Conservation (phyloP, 2,797 vertebrate species). For the Characodon lateralis region DNA sequence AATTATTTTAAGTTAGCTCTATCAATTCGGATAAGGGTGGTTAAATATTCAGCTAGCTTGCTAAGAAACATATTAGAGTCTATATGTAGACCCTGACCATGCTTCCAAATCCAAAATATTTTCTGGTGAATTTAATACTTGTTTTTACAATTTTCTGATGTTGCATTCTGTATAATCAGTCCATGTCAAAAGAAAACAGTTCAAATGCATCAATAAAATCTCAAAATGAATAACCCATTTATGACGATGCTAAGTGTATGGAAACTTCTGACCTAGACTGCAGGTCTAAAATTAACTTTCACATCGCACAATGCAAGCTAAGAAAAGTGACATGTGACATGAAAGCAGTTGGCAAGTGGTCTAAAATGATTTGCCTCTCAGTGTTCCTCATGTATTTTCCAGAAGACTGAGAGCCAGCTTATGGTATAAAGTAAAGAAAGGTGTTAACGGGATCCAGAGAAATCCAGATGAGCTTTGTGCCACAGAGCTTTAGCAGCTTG, state of each 20-base stretch:
- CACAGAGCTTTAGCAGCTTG: slow-evolving; percentile 54
- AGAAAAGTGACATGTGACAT: slow-evolving; percentile 1
- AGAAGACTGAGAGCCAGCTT: slow-evolving; percentile 49
- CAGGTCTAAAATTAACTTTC: background rate
- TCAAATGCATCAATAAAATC: background rate
- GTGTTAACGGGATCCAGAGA: slow-evolving; percentile 70
- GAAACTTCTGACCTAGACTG: background rate
- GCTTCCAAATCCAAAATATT: background rate
- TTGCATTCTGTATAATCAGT: background rate
- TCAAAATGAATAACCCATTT: background rate
- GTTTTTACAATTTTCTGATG: background rate
- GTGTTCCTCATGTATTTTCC: slow-evolving; percentile 23
- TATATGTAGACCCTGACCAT: background rate
- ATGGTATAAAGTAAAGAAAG: slow-evolving; percentile 61
- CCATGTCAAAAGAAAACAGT: background rate
- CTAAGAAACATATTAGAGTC: background rate
- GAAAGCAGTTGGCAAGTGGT: slow-evolving; percentile 25
- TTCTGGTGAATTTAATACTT: background rate
- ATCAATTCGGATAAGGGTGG: background rate
- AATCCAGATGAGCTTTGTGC: slow-evolving; percentile 41
- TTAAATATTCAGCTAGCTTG: background rate
- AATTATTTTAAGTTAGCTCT: background rate
- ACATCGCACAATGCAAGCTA: background rate
- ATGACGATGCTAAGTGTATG: background rate
- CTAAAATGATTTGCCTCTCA: slow-evolving; percentile 17